These are phyloP conservation scores for Triops longicaudatus DNA, from an alignment of 1,140 invertebrate genomes.

Conservation along the genomic window DNA sequence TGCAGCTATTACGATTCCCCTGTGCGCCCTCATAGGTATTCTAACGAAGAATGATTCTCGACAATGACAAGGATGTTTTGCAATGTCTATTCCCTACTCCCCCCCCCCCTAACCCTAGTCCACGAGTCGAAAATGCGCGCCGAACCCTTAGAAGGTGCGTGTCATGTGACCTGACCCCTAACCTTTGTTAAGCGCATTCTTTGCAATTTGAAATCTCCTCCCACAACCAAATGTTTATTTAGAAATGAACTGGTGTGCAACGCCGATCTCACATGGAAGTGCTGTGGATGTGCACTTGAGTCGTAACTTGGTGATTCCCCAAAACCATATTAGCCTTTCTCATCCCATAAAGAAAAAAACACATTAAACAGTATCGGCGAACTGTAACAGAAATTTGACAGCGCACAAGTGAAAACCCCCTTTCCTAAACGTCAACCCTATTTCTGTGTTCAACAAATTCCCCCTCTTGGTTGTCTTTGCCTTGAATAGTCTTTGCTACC, in stretches of 20 bases:
- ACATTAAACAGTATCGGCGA: background rate
- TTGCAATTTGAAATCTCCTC: background rate
- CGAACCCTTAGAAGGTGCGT: background rate
- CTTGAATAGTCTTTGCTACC: conserved; percentile 6
- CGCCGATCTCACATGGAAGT: background rate
- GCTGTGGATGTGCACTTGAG: conserved; percentile 1
- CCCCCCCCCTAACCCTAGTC: background rate
- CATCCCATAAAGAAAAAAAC: background rate
- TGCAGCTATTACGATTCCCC: conserved; percentile 11
- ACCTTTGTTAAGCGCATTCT: background rate
- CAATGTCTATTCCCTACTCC: background rate
- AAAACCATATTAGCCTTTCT: background rate
- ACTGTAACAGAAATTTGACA: background rate
- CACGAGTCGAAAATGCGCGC: background rate
- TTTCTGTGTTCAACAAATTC: background rate
- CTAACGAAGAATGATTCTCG: background rate
- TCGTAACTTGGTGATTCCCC: background rate
- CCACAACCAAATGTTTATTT: background rate
- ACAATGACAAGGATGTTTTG: background rate
- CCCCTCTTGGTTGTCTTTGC: background rate
- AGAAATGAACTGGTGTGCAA: background rate
- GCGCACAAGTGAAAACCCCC: background rate
- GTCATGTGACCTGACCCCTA: conserved; percentile 1
- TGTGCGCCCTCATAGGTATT: background rate
- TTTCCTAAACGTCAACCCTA: background rate